A percentile compares a stretch with the other conserved stretches of the same genome.
Conservation (phyloP, 2,113 vertebrate genomes). For the Raphicerus campestris region DNA sequence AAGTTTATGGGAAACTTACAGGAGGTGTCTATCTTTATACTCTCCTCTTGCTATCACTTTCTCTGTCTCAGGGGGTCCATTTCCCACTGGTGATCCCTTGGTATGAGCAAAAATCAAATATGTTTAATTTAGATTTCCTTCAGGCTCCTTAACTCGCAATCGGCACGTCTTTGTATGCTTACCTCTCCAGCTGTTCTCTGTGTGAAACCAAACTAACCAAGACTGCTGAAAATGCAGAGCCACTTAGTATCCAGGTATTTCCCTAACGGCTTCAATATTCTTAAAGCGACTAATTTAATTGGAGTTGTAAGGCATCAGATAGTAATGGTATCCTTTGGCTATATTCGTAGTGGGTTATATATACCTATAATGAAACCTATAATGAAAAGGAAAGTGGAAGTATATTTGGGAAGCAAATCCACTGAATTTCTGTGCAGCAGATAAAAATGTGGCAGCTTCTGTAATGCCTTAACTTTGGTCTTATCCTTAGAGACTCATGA, state of each 20-base stretch:
- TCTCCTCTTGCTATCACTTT: not conserved
- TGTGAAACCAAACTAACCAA: not conserved
- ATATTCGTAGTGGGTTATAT: slow-evolving; percentile 26
- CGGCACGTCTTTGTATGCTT: slow-evolving; percentile 34
- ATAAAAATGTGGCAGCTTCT: not conserved
- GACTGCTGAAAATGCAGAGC: slow-evolving; percentile 24
- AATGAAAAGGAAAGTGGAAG: slow-evolving; percentile 41
- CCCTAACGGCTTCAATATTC: not conserved
- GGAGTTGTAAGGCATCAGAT: slow-evolving; percentile 29
- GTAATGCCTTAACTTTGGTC: not conserved
- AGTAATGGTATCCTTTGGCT: slow-evolving; percentile 56
- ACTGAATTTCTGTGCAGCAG: not conserved
- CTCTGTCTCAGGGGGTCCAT: not conserved
- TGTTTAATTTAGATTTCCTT: slow-evolving; percentile 58
- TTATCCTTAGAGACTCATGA: not conserved
- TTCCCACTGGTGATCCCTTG: not conserved
- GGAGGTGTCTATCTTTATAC: not conserved
- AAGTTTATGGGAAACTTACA: not conserved
- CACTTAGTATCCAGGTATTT: slow-evolving; percentile 38
- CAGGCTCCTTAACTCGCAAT: slow-evolving; percentile 37
- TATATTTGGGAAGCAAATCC: slow-evolving; percentile 3
- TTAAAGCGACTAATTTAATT: slow-evolving; percentile 51
- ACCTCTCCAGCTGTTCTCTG: slow-evolving; percentile 45
- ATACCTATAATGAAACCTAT: slow-evolving; percentile 27
- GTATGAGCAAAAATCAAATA: not conserved